Base-by-base conservation (phyloP, 2,888 invertebrate genomes). In the Bugulina stolonifera region DNA sequence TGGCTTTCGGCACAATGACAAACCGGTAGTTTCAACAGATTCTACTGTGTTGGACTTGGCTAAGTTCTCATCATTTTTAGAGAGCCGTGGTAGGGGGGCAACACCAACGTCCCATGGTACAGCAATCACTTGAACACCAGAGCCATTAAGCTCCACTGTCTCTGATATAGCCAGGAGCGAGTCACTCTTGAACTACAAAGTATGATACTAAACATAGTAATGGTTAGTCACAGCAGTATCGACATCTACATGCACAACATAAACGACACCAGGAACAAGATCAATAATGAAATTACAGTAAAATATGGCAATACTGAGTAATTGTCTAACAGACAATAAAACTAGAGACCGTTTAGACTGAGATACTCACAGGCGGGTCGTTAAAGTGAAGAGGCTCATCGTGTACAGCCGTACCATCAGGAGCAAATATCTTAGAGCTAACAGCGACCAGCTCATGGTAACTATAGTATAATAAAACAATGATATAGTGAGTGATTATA, bases 391-490 rank as follows among this genome's bases (percentile, higher is more conserved):
- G 64, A 10, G 64, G 64, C 25, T 64, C 34, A 32, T 64, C 64
- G 10, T 64, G 25, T 2, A 64, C 2, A 32, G 64, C 25, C 18
- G 64, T 64, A 32, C 64, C 64, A 64, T 64, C 64, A 32, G 64
- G 64, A 25, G 27, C 3, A 27, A 64, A 64, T 64, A 64, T 32
- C 64, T 64, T 22, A 2, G 64, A 64, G 64, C 64, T 64, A 1
- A 64, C 64, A 14, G 29, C 64, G 32, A 64, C 64, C 32, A 64
- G n/a, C 64, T 64, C 64, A 64, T 64, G 27, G 64, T 25, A 64
- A 34, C 64, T 64, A 34, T 32, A 64, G 27, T n/a, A 34, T 32
- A 64, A 10, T 18, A 43, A 10, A 43, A 43, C 10, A 5, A n/a
- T n/a, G n/a, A n/a, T n/a, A n/a, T n/a, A n/a, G n/a, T n/a, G n/a